Percentiles rank a stretch among this genome's conserved stretches.
phyloP scores from a whole-genome alignment of 2,113 vertebrate genomes.

The Aramus guarauna region DNA sequence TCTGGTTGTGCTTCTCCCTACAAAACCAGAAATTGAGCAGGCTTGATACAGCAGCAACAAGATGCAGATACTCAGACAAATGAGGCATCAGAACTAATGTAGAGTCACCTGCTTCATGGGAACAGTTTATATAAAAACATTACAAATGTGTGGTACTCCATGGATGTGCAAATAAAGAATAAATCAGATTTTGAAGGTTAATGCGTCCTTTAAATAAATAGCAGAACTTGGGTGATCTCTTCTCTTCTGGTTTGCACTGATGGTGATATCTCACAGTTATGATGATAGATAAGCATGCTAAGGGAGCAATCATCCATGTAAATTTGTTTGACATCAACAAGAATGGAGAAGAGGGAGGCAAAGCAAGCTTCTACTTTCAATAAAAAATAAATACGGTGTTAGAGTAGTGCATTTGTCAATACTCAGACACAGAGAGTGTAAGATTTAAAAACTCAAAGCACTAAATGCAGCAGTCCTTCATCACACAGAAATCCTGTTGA shows the following conservation, averaged over 20 bases:
- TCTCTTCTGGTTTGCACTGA: not conserved
- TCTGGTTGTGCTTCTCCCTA: not conserved
- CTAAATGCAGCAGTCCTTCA: not conserved
- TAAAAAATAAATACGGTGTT: slow-evolving; percentile 4
- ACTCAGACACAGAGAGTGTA: not conserved
- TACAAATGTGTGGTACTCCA: not conserved
- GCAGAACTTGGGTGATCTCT: not conserved
- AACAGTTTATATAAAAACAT: not conserved
- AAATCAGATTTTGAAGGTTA: slow-evolving; percentile 31
- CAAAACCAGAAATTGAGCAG: not conserved
- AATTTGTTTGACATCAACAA: slow-evolving; percentile 41
- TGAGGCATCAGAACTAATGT: not conserved
- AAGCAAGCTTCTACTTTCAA: not conserved
- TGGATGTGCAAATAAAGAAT: slow-evolving; percentile 31
- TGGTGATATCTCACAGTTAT: not conserved
- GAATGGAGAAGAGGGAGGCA: not conserved
- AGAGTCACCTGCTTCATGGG: not conserved
- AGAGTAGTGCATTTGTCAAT: slow-evolving; percentile 1
- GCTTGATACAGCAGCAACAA: not conserved
- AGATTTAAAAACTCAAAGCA: not conserved
- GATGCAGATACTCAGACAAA: not conserved
- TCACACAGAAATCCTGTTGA: not conserved
- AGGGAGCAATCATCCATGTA: slow-evolving; percentile 49
- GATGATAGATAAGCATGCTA: slow-evolving; percentile 32
- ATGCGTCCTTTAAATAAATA: slow-evolving; percentile 3